Base-by-base conservation (phyloP, 2,888 invertebrate species). In the Andrena fulva region DNA sequence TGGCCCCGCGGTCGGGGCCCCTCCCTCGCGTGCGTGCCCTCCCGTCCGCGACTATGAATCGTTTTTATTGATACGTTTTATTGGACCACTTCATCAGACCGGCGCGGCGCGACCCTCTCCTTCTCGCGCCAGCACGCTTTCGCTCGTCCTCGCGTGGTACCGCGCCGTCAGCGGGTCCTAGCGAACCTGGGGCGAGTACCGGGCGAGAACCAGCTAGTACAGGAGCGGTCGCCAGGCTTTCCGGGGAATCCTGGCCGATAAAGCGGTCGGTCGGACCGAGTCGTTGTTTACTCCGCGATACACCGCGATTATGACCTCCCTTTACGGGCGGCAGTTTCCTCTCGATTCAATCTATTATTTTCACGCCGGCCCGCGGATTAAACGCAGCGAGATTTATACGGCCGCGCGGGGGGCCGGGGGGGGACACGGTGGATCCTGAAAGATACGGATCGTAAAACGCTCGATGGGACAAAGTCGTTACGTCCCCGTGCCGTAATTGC, bases 41-140 rank as follows among this genome's bases (percentile, higher is more conserved):
- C 54, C 63, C 67, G 72, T 77, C 81, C 85, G 52, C 69, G 56
- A 82, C 87, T 87, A 87, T 87, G 87, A 86, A 86, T 88, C 78
- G 66, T 75, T 82, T 87, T 85, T 88, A 88, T 88, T 83, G 87
- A 87, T 87, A 87, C 85, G 80, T 85, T 83, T 87, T 85, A 87
- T 87, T 81, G 83, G 83, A 80, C 87, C 73, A 83, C 86, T 80
- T 84, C 84, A 80, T 84, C 83, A 76, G 83, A 76, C 59, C 67
- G 62, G 63, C 66, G 73, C 67, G 73, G 56, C 74, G 54, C 48
- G 52, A 24, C 54, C 67, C 67, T 70, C 66, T 31, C 35, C 48
- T 31, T 20, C 20, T 12, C 48, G 12, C 24, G 24, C 27, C 12
- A 27, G 56, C 33, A n/a, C 27, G 10, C 56, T 33, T 31, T 29